A percentile compares a stretch with the other conserved stretches of the same genome.
Evolutionary conservation across 2,888 invertebrate genomes (phyloP).

Genomic region (Cheilosia grossa): DNA sequence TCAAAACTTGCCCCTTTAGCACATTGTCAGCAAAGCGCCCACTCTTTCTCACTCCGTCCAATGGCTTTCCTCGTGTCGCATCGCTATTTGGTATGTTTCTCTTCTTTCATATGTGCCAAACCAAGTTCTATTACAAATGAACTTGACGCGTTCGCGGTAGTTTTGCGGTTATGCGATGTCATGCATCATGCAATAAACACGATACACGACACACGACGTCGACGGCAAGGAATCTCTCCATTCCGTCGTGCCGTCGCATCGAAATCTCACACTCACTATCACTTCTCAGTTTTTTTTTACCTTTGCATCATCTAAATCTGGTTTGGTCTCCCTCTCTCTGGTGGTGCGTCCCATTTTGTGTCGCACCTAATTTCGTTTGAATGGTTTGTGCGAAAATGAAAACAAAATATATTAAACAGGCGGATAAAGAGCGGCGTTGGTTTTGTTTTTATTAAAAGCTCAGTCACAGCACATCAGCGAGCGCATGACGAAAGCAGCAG

Average conservation of each 20-base stretch:
- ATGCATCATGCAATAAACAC: constrained; percentile 37
- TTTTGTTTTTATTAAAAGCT: constrained; percentile 65
- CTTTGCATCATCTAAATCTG: not conserved
- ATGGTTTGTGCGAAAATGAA: constrained; percentile 39
- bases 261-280: not conserved
- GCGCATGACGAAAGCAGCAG: constrained; percentile 71
- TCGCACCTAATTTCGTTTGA: constrained; percentile 25
- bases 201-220: constrained; percentile 13
- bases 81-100: constrained; percentile 5
- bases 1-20: not conserved
- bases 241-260: not conserved
- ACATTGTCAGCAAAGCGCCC: not conserved
- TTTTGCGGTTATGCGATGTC: constrained; percentile 56
- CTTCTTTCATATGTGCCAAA: constrained; percentile 37
- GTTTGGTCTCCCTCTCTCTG: constrained; percentile 10
- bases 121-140: constrained; percentile 60
- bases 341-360: constrained; percentile 17
- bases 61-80: constrained; percentile 4
- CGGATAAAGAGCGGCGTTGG: constrained; percentile 49
- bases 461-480: constrained; percentile 64
- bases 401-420: constrained; percentile 56
- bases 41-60: not conserved
- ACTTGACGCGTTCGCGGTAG: constrained; percentile 55
- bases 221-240: constrained; percentile 29
- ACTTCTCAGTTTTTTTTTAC: not conserved